Conservation (phyloP, 2,113 vertebrate species). For the Empidonax alnorum region DNA sequence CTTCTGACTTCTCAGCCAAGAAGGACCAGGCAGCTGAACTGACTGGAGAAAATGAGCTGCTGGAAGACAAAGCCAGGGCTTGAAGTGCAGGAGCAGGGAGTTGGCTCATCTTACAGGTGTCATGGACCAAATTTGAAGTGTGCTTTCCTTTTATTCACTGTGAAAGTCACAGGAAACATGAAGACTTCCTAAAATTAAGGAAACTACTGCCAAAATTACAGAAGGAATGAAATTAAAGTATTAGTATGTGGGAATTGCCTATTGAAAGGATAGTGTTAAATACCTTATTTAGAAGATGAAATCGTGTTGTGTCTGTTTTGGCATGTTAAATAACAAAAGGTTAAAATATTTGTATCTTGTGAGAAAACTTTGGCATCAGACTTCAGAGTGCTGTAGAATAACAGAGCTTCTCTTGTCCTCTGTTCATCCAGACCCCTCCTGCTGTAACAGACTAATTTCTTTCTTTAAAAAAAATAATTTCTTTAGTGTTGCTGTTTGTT, state of each 20-base stretch:
- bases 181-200: neutral
- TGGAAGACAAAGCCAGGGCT: neutral
- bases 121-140: neutral
- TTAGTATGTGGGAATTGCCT: neutral
- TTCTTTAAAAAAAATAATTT: neutral
- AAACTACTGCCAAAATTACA: neutral
- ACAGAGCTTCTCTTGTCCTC: neutral
- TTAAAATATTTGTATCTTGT: neutral
- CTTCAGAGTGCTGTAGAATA: neutral
- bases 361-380: neutral
- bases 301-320: neutral
- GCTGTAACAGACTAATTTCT: neutral
- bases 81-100: neutral
- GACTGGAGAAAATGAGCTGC: neutral
- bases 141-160: neutral
- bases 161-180: neutral
- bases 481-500: neutral
- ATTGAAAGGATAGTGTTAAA: neutral
- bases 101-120: neutral
- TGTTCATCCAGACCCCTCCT: neutral
- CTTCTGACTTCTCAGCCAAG: neutral
- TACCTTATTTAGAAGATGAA: neutral
- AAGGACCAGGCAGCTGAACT: neutral
- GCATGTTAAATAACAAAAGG: neutral
- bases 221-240: neutral